These are phyloP conservation scores for Globodera rostochiensis DNA, from an alignment of 1,140 invertebrate species.

Conservation along the genomic window DNA sequence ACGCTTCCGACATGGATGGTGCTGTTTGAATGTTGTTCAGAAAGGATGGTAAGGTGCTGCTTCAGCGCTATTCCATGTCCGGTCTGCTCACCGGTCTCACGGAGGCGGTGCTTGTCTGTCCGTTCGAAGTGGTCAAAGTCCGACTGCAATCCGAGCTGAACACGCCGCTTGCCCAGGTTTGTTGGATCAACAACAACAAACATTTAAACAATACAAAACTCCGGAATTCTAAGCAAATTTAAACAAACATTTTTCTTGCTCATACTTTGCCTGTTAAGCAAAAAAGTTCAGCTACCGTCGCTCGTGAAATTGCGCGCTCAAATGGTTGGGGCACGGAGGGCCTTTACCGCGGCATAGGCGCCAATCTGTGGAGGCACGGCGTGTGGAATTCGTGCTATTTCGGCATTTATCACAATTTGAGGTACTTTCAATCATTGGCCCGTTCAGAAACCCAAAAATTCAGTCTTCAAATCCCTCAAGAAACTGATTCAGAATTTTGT, in stretches of 20 bases:
- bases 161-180: conserved; percentile 19
- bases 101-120: conserved; percentile 86
- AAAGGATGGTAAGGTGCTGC: conserved; percentile 26
- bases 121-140: conserved; percentile 92
- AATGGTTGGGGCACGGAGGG: conserved; percentile 78
- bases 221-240: no score
- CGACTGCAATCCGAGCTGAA: conserved; percentile 69
- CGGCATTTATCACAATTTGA: conserved; percentile 87
- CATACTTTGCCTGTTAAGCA: conserved; percentile 61
- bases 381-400: conserved; percentile 81
- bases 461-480: neutral
- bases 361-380: conserved; percentile 83
- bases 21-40: conserved; percentile 23
- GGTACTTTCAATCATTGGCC: conserved; percentile 69
- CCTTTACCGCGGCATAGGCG: conserved; percentile 81
- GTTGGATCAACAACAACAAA: neutral
- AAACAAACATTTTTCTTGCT: neutral
- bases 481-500: neutral
- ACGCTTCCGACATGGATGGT: conserved; percentile 71
- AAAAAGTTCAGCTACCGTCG: conserved; percentile 79
- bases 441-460: neutral
- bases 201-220: no score
- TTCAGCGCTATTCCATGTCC: conserved; percentile 80
- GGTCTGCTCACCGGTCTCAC: conserved; percentile 83
- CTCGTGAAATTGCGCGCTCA: conserved; percentile 76